Conservation (phyloP, 2,888 invertebrate genomes). For the Eumerus sabulonum region DNA sequence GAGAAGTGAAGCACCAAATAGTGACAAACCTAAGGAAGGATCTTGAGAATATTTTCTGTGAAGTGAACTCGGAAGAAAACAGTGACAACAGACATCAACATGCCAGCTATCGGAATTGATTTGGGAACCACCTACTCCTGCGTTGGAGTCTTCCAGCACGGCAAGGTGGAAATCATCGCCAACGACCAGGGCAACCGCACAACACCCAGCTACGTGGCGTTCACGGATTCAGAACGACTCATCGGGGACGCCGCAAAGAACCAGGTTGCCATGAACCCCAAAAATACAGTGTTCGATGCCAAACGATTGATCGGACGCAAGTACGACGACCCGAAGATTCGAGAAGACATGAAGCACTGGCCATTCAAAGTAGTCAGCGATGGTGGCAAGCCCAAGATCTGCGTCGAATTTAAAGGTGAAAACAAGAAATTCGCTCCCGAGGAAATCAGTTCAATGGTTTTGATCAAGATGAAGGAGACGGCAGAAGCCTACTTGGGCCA, state of each 20-base stretch:
- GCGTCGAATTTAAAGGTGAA: conserved; percentile 92
- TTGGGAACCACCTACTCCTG: conserved; percentile 91
- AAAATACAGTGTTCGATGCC: conserved; percentile 93
- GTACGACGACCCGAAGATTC: conserved; percentile 90
- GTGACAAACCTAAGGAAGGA: not conserved
- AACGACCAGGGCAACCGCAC: conserved; percentile 89
- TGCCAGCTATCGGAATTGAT: conserved; percentile 88
- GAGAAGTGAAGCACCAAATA: not conserved
- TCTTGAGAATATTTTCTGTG: not conserved
- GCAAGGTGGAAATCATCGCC: conserved; percentile 88
- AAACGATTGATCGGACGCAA: conserved; percentile 94
- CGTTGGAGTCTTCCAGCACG: conserved; percentile 87
- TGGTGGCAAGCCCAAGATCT: conserved; percentile 87
- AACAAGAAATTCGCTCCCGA: conserved; percentile 91
- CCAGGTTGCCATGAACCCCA: conserved; percentile 91
- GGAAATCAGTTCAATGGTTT: conserved; percentile 93
- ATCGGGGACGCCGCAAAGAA: conserved; percentile 90
- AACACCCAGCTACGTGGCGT: conserved; percentile 86
- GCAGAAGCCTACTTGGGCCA: conserved; percentile 23
- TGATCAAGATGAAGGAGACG: conserved; percentile 94
- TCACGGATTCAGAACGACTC: conserved; percentile 89
- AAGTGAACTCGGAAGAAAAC: too few species aligned
- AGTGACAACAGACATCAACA: conserved; percentile 72
- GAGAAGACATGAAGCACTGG: conserved; percentile 94
- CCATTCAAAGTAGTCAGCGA: conserved; percentile 91